These are phyloP conservation scores for Acanthurus tractus DNA, from an alignment of 2,797 vertebrate species.

Conservation along the genomic window DNA sequence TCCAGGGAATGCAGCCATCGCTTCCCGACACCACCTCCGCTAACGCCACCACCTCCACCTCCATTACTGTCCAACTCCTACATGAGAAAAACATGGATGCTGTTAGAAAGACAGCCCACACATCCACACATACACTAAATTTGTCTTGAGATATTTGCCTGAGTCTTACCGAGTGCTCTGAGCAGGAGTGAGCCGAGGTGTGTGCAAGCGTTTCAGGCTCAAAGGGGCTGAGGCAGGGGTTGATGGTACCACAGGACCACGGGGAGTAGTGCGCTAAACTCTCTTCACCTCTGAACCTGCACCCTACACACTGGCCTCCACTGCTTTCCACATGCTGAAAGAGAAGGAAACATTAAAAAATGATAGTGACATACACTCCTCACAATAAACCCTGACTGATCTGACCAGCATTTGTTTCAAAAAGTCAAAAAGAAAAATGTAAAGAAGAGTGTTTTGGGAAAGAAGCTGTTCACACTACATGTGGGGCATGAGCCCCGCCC, in stretches of 20 bases:
- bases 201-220: conserved; percentile 86
- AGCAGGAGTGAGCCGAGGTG: conserved; percentile 87
- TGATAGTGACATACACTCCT: neutral
- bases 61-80: conserved; percentile 87
- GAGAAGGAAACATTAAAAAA: conserved; percentile 4
- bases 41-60: conserved; percentile 34
- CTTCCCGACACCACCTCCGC: conserved; percentile 82
- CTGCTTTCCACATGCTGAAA: conserved; percentile 89
- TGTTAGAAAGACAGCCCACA: neutral
- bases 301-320: conserved; percentile 87
- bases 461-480: neutral
- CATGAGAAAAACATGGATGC: neutral
- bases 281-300: conserved; percentile 92
- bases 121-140: neutral
- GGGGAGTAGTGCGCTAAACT: conserved; percentile 94
- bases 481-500: too few species aligned
- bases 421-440: neutral
- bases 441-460: neutral
- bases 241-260: conserved; percentile 94
- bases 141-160: neutral
- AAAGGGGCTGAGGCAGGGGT: conserved; percentile 91
- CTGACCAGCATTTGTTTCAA: neutral
- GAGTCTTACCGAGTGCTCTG: conserved; percentile 72
- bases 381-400: too few species aligned
- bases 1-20: conserved; percentile 91